These are phyloP conservation scores for Calcarius ornatus DNA, from an alignment of 2,113 vertebrate genomes.

Conservation along the genomic window DNA sequence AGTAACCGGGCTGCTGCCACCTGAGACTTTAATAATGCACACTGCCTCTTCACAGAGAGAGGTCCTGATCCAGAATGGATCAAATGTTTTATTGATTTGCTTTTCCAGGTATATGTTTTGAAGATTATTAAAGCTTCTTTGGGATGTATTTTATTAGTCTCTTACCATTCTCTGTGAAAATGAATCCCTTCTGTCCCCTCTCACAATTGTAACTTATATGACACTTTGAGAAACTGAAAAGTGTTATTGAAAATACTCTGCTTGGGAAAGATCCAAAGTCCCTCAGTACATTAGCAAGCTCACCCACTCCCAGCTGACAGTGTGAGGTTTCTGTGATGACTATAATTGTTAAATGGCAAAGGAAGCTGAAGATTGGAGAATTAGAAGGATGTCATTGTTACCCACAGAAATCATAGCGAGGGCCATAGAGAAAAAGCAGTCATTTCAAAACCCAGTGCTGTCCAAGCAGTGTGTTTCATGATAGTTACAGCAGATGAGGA, in stretches of 20 bases:
- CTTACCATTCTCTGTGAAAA: neutral
- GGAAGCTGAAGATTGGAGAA: neutral
- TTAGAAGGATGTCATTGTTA: neutral
- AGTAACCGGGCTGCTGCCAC: neutral
- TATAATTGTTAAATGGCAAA: neutral
- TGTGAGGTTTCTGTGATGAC: neutral
- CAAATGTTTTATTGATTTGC: neutral
- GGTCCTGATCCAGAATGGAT: neutral
- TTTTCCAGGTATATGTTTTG: neutral
- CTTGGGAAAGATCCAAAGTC: neutral
- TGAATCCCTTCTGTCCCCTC: neutral
- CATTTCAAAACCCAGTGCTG: neutral
- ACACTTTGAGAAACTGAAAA: neutral
- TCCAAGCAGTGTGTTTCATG: neutral
- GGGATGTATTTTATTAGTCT: neutral
- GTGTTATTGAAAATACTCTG: neutral
- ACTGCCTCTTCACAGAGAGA: neutral
- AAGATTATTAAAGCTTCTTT: neutral
- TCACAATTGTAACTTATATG: neutral
- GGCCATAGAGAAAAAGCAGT: neutral
- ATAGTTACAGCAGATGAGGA: neutral
- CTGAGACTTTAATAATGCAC: neutral
- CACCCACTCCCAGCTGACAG: neutral
- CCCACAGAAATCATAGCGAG: neutral
- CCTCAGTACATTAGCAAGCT: neutral